Base-by-base conservation (phyloP, 2,888 invertebrate species). In the Ptychoptera albimana region DNA sequence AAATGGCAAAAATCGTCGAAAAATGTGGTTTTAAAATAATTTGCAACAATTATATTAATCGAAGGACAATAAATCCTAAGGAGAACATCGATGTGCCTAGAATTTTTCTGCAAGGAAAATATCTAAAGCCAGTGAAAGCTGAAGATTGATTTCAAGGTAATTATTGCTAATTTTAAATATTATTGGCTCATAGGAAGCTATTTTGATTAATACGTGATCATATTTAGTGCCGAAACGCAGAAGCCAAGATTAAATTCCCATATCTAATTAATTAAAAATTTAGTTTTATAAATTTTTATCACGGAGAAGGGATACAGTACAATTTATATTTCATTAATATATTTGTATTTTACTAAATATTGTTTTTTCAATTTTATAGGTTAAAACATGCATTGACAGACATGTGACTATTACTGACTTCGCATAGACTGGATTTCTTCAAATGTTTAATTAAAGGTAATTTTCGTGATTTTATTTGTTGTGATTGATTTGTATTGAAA, bases 81-180 rank as follows among this genome's bases (percentile, higher is more conserved):
- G 91, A 96, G 66, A 82, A 83, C 9, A 71, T 97, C 39, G 80
- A 89, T 70, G 92, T 91, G 0, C 86, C 86, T 0, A 74, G 97
- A 49, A 82, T 91, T 53, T 98, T 96, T 69, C 74, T 97, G 0
- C 97, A 98, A 65, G 88, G 81, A 5, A 87, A 87, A 71, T 87
- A 86, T 55, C 64, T 58, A 30, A 84, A 79, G 55, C 67, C 56
- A 44, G n/a, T n/a, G n/a, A n/a, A n/a, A n/a, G 13, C 29, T 41
- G 11, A 8, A 23, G 23, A 44, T 23, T 37, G 44, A 39, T 31
- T 43, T 29, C 44, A 44, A 36, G 23, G 15, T 37, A 34, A 38
- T 43, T 43, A 46, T 42, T 37, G 39, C 46, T 37, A 43, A 43
- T 45, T 16, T 36, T n/a, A 31, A 34, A 39, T n/a, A 7, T 32